Conservation (phyloP, 2,113 vertebrate genomes). For the Channa maculata region DNA sequence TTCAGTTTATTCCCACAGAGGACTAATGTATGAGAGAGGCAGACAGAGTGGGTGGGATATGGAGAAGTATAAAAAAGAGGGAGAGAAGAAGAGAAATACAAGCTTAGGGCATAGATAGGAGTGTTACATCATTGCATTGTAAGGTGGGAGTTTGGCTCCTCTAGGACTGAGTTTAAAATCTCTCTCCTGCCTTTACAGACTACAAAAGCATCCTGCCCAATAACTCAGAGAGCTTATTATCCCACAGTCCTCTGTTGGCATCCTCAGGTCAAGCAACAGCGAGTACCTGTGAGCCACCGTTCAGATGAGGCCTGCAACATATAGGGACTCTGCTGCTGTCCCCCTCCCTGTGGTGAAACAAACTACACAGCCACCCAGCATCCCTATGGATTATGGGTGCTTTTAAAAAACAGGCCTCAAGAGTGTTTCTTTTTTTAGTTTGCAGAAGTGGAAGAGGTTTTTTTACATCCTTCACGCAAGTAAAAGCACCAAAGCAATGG, state of each 20-base stretch:
- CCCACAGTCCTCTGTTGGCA: conserved; percentile 10
- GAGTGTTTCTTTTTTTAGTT: conserved; percentile 14
- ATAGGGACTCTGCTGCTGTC: conserved; percentile 4
- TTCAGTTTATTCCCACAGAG: conserved; percentile 52
- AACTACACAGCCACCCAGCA: conserved; percentile 24
- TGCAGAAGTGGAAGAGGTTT: background rate
- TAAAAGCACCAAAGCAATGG: background rate
- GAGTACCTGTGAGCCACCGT: conserved; percentile 23
- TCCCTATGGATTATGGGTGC: background rate
- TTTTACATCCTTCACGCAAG: background rate
- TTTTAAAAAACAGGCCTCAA: background rate
- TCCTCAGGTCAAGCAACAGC: conserved; percentile 44
- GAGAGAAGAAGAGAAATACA: conserved; percentile 29
- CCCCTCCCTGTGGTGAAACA: conserved; percentile 9
- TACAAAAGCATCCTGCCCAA: conserved; percentile 27
- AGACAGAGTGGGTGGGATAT: conserved; percentile 51
- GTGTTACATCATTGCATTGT: conserved; percentile 56
- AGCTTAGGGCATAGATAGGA: conserved; percentile 56
- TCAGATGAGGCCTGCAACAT: conserved; percentile 5
- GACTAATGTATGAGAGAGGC: conserved; percentile 27
- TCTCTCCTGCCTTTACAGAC: conserved; percentile 31
- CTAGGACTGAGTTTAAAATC: conserved; percentile 52
- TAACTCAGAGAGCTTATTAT: conserved; percentile 48
- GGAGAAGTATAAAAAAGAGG: conserved; percentile 27
- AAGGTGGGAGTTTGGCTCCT: conserved; percentile 61